Conservation (phyloP, 2,888 invertebrate genomes). For the Drosophila stalkeri region DNA sequence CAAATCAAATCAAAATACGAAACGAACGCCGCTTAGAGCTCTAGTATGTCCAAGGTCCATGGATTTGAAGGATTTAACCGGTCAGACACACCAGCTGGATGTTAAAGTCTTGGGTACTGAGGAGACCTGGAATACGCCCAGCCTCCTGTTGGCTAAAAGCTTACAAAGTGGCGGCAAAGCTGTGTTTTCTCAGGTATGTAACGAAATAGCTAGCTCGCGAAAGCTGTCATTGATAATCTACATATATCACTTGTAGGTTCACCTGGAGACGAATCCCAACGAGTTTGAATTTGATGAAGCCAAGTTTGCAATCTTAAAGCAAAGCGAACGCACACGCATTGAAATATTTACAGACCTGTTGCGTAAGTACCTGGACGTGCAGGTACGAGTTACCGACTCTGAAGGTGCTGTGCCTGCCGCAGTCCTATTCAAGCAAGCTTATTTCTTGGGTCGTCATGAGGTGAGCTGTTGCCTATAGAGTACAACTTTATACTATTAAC, state of each 20-base stretch:
- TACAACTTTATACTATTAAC: not conserved
- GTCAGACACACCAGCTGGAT: constrained; percentile 88
- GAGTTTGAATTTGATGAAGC: constrained; percentile 88
- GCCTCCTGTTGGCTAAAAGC: constrained; percentile 90
- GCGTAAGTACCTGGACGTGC: constrained; percentile 87
- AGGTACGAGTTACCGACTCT: constrained; percentile 47
- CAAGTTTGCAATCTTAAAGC: constrained; percentile 87
- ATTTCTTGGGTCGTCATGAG: constrained; percentile 93
- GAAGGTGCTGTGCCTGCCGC: constrained; percentile 8
- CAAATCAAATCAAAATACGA: constrained; percentile 55
- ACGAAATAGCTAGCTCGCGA: too few relatives aligned
- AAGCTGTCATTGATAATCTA: not conserved
- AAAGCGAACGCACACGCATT: constrained; percentile 89
- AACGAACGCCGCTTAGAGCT: constrained; percentile 84
- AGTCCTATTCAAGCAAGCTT: constrained; percentile 87
- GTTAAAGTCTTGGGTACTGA: constrained; percentile 92
- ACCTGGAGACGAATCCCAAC: constrained; percentile 91
- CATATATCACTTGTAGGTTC: constrained; percentile 87
- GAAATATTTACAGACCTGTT: constrained; percentile 92
- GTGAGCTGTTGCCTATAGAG: constrained; percentile 84
- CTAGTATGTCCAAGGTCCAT: constrained; percentile 86
- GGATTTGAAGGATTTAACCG: constrained; percentile 86
- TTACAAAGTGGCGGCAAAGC: constrained; percentile 89
- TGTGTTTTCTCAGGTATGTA: constrained; percentile 91
- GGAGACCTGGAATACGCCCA: constrained; percentile 95